A percentile compares a stretch with the other conserved stretches of the same genome.
phyloP scores from a whole-genome alignment of 1,140 invertebrate genomes.

The Aphelenchoides fujianensis region DNA sequence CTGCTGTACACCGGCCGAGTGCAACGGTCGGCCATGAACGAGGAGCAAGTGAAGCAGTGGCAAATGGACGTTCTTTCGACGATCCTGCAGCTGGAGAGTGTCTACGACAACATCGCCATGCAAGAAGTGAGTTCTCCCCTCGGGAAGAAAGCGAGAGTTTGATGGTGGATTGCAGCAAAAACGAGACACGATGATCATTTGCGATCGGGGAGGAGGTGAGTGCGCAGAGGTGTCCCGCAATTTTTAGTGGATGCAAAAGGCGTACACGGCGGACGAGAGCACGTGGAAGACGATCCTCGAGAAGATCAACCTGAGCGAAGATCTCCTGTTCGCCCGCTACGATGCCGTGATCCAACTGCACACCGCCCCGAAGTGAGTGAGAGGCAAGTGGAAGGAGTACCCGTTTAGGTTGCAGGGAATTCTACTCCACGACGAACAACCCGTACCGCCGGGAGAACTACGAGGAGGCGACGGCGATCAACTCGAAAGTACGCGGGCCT shows the following conservation, averaged over 20 bases:
- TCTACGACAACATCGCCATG: conserved; percentile 43
- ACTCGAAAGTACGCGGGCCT: conserved; percentile 28
- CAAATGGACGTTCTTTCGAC: conserved; percentile 39
- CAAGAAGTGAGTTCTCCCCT: conserved; percentile 32
- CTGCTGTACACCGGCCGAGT: conserved; percentile 36
- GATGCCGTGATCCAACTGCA: conserved; percentile 35
- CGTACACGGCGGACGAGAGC: conserved; percentile 24
- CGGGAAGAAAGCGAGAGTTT: no score
- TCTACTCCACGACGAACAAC: conserved; percentile 31
- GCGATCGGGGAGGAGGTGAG: conserved; percentile 38
- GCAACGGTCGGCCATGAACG: conserved; percentile 23
- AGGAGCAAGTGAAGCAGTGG: conserved; percentile 40
- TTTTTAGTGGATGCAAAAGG: conserved; percentile 46
- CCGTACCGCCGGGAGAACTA: conserved; percentile 34
- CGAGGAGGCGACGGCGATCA: conserved; percentile 38
- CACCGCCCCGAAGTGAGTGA: conserved; percentile 38
- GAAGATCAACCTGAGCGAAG: conserved; percentile 31
- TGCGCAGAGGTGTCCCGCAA: no score
- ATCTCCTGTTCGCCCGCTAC: conserved; percentile 33
- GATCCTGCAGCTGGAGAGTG: conserved; percentile 38
- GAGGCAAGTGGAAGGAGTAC: no score
- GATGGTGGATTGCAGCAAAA: no score
- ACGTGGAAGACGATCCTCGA: conserved; percentile 28
- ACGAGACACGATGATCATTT: conserved; percentile 36
- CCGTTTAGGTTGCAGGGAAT: conserved; percentile 37